These are phyloP conservation scores for Branchipolynoe longqiensis DNA, from an alignment of 2,888 invertebrate genomes.

Conservation along the genomic window DNA sequence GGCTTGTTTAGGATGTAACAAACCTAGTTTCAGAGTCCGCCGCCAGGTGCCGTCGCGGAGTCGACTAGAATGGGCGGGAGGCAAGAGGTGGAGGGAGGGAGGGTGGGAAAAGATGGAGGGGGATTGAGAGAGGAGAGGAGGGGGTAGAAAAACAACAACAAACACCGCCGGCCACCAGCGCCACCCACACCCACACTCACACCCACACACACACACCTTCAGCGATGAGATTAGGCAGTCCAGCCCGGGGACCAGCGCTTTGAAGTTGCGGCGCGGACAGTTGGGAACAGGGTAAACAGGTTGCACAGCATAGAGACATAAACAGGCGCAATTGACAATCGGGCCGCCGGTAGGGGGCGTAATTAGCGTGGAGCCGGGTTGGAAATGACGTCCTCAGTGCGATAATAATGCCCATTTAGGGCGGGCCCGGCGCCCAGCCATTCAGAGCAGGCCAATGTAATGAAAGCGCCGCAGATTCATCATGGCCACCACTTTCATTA, in stretches of 20 bases:
- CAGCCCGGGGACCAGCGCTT: conserved; percentile 16
- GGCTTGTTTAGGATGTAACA: conserved; percentile 50
- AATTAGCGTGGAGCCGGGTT: not conserved
- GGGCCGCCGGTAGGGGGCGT: not conserved
- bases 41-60: conserved; percentile 8
- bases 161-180: conserved; percentile 1
- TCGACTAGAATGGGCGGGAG: not conserved
- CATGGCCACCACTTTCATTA: not conserved
- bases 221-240: conserved; percentile 26
- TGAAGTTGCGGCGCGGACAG: conserved; percentile 10
- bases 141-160: too few species aligned
- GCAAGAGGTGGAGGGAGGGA: too few species aligned
- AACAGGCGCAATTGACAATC: not conserved
- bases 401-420: conserved; percentile 4
- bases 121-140: too few species aligned
- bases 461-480: conserved; percentile 1
- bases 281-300: conserved; percentile 13
- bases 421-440: conserved; percentile 1
- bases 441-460: conserved; percentile 30
- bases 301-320: not conserved
- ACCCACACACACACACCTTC: too few species aligned
- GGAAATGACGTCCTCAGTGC: conserved; percentile 6
- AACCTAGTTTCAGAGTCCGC: conserved; percentile 9
- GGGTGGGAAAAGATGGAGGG: too few species aligned
- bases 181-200: too few species aligned